Percentiles rank a stretch among this genome's conserved stretches.
Conservation (phyloP, 2,113 vertebrate species). For the Nibea albiflora region DNA sequence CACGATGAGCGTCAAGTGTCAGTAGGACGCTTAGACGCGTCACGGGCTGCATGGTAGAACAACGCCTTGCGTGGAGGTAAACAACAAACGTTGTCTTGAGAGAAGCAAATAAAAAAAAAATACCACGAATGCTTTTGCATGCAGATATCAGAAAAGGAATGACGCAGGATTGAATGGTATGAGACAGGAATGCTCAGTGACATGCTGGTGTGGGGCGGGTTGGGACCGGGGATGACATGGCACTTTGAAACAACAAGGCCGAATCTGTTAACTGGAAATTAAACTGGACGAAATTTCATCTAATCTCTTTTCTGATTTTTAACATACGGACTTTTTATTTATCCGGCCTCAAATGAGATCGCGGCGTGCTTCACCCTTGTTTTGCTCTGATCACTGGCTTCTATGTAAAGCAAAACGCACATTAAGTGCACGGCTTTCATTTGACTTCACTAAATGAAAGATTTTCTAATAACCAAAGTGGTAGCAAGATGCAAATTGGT, state of each 20-base stretch:
- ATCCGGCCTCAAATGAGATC: neutral
- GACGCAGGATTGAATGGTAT: constrained; percentile 32
- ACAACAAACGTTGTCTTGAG: constrained; percentile 22
- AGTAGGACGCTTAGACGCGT: neutral
- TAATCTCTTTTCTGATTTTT: neutral
- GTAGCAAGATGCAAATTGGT: neutral
- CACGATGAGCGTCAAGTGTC: neutral
- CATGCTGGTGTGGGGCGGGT: constrained; percentile 23
- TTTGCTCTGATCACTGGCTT: neutral
- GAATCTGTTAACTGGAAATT: constrained; percentile 39
- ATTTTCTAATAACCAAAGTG: neutral
- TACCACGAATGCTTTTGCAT: constrained; percentile 13
- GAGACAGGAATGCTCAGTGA: constrained; percentile 59
- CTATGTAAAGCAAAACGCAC: neutral
- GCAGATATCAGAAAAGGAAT: constrained; percentile 45
- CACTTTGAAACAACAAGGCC: constrained; percentile 44
- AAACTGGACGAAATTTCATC: neutral
- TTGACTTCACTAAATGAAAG: neutral
- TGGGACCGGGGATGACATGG: constrained; percentile 18
- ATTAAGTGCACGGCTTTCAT: neutral
- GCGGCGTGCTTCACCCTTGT: neutral
- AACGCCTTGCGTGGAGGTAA: neutral
- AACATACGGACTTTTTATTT: neutral
- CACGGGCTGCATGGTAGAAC: neutral
- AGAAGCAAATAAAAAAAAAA: constrained; percentile 30